Evolutionary conservation across 2,113 vertebrate species (phyloP).

Genomic region (Chloropsis hardwickii): DNA sequence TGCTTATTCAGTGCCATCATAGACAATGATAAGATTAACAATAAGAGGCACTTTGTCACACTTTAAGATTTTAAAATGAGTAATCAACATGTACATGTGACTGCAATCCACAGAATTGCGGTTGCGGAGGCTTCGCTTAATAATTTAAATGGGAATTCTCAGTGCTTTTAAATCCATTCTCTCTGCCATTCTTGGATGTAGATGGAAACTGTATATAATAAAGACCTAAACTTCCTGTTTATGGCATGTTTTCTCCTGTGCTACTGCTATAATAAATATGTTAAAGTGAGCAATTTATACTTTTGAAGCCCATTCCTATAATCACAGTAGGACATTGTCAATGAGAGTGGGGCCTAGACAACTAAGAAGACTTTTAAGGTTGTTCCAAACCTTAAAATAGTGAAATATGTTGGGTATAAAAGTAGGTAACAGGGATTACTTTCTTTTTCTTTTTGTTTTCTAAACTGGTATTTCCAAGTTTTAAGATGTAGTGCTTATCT

Average conservation of each 20-base stretch:
- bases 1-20: background rate
- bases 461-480: background rate
- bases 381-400: background rate
- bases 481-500: background rate
- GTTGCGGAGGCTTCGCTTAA: background rate
- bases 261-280: background rate
- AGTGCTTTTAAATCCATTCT: background rate
- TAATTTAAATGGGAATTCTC: background rate
- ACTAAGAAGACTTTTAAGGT: background rate
- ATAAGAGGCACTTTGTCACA: background rate
- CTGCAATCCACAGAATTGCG: background rate
- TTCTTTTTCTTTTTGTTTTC: background rate
- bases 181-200: background rate
- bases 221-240: background rate
- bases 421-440: background rate
- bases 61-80: background rate
- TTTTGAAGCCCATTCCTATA: background rate
- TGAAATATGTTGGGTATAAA: background rate
- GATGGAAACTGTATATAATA: background rate
- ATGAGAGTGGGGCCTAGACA: background rate
- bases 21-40: background rate
- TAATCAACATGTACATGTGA: background rate
- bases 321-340: background rate
- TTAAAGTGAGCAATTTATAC: background rate
- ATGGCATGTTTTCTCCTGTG: background rate